Percentiles rank a stretch among this genome's conserved stretches.
These are phyloP conservation scores for Pristionchus maxplancki DNA, from an alignment of 2,888 invertebrate species.

Conservation along the genomic window DNA sequence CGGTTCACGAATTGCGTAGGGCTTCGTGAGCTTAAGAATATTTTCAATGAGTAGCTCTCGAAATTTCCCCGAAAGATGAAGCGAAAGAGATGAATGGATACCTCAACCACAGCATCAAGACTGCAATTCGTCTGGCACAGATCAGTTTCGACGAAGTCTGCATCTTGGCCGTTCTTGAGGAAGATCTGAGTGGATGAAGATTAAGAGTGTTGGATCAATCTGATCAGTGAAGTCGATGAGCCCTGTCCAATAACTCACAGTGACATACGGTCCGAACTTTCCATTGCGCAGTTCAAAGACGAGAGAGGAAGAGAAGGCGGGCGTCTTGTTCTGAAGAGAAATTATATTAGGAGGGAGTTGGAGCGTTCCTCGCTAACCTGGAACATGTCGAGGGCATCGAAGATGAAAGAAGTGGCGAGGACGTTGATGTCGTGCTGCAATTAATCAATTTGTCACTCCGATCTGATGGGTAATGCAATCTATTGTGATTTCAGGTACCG, in stretches of 20 bases:
- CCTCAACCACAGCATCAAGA: conserved; percentile 17
- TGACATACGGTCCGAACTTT: conserved; percentile 41
- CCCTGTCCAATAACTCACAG: not conserved
- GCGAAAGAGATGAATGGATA: not conserved
- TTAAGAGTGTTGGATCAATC: not conserved
- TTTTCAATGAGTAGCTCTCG: not conserved
- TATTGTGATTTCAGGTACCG: too few species aligned
- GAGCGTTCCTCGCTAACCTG: not conserved
- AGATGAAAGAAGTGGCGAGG: not conserved
- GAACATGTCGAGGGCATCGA: conserved; percentile 2
- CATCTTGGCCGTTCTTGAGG: conserved; percentile 33
- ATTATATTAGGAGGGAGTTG: not conserved
- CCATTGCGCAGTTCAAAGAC: conserved; percentile 43
- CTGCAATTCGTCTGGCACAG: not conserved
- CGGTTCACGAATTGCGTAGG: conserved; percentile 14
- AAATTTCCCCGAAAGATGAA: too few species aligned
- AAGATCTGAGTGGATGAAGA: conserved; percentile 22
- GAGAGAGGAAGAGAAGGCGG: conserved; percentile 34
- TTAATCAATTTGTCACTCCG: not conserved
- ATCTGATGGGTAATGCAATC: too few species aligned
- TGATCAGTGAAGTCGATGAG: too few species aligned
- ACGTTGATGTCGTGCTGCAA: conserved; percentile 47
- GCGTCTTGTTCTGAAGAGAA: not conserved
- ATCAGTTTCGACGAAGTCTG: conserved; percentile 21
- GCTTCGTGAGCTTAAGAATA: not conserved